Conservation (phyloP, 2,888 invertebrate species). For the Luperina testacea region DNA sequence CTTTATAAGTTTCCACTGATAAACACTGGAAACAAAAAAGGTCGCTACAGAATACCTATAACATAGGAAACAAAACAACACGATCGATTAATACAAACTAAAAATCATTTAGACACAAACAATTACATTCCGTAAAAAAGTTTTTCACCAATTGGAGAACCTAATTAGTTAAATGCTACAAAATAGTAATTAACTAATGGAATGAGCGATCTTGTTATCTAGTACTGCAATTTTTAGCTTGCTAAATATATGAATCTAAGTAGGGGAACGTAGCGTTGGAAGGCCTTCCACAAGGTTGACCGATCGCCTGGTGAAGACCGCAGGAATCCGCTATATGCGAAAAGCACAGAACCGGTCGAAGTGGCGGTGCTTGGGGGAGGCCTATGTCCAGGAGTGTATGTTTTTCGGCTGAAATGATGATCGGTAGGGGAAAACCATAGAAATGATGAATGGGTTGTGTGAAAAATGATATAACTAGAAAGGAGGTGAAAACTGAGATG, state of each 20-base stretch:
- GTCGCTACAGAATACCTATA: no score
- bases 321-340: neutral
- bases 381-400: neutral
- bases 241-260: constrained; percentile 6
- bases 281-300: neutral
- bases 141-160: neutral
- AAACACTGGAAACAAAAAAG: no score
- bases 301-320: neutral
- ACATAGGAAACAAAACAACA: no score
- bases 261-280: neutral
- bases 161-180: constrained; percentile 42
- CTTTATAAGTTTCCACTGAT: no score
- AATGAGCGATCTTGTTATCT: neutral
- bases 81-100: no score
- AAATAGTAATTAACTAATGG: constrained; percentile 55
- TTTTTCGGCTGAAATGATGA: neutral
- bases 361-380: neutral
- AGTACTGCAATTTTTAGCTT: constrained; percentile 13
- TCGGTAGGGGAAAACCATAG: neutral
- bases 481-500: neutral
- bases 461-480: neutral
- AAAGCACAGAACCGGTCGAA: neutral
- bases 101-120: no score
- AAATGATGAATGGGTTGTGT: neutral
- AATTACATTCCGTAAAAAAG: no score